Evolutionary conservation across 2,888 invertebrate species (phyloP), one percentile per base, ranked within the genome.

Genomic region (Argyresthia albistria): DNA sequence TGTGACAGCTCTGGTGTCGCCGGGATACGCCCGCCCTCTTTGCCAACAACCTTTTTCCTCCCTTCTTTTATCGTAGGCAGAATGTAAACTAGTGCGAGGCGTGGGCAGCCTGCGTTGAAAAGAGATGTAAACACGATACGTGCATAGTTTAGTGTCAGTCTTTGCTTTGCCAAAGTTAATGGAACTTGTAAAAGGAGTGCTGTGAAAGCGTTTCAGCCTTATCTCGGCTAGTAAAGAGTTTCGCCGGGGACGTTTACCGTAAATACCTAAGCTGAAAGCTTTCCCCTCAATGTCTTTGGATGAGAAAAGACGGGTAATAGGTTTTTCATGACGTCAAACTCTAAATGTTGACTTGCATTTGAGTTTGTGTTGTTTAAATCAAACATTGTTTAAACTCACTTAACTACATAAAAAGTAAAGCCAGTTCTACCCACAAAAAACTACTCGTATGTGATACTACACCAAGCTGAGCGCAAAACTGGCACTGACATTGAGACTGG

Each of bases 71-170:
- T 51, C 47, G 65, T 61, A 63, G 61, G 59, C 59, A 55, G 58
- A 56, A 70, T 67, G 66, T 68, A 75, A 73, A 76, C 59, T 51
- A 73, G 76, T 74, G 75, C 71, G 68, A 74, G 66, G 66, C 64
- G 61, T 73, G 79, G 76, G 59, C 76, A 70, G 73, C 64, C 58
- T 62, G 60, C 64, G 66, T 59, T 80, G 80, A 80, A 82, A 76
- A 66, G 82, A 83, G 83, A 84, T 84, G 82, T 70, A 81, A 73
- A 83, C 82, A 81, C 60, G 82, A 84, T 82, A 83, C 72, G 64
- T 76, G 77, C 79, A 83, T 80, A 82, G 73, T 83, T 77, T 65
- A 80, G 64, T 53, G 60, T 59, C 56, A 61, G 69, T 69, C 64
- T 76, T 76, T 78, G 80, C 82, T 80, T 70, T 76, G 71, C 78